Evolutionary conservation across 2,888 invertebrate genomes (phyloP), one percentile per base, ranked within the genome.

Genomic region (Blomia tropicalis): DNA sequence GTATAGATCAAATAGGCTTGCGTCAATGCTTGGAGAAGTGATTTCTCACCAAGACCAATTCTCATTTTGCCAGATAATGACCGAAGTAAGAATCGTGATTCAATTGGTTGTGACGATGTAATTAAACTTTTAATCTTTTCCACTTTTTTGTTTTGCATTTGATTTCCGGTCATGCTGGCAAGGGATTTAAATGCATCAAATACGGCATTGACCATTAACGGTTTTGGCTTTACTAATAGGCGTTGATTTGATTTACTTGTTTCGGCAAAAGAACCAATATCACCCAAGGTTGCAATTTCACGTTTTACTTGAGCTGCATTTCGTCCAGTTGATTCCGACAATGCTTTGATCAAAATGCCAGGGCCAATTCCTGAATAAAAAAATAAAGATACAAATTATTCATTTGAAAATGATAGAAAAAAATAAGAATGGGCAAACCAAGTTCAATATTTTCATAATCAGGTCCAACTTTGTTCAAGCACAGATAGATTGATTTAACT

Each of bases 1-100:
- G 64, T 60, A 19, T 25, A 43, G 67, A 78, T 76, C n/a, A 84
- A 80, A 66, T 83, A 79, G 1, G 93, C 93, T 69, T 84, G 80
- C 0, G 91, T 90, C 54, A 98, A 74, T 11, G 98, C 93, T 74
- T 87, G 80, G 54, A 98, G 77, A 36, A 95, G 83, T 0, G 93
- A 93, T 75, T 95, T 93, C 72, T 98, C 98, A 0, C 96, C 98
- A 63, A 98, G 78, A 0, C 96, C 96, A 69, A 98, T 91, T 54
- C 98, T 80, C 62, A 98, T 77, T 76, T 96, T 98, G 30, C 96
- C 96, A 65, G 87, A 83, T 23, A 95, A 74, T 0, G 90, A 91
- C 67, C 95, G 79, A 60, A 93, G 87, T 19, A 96, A 78, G 73
- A 84, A 96, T 60, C 87, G 80, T 0, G 93, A 88, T 75, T 96